Percentiles rank a stretch among this genome's conserved stretches.
Evolutionary conservation across 2,888 invertebrate species (phyloP).

Genomic region (Frankliniella fusca): DNA sequence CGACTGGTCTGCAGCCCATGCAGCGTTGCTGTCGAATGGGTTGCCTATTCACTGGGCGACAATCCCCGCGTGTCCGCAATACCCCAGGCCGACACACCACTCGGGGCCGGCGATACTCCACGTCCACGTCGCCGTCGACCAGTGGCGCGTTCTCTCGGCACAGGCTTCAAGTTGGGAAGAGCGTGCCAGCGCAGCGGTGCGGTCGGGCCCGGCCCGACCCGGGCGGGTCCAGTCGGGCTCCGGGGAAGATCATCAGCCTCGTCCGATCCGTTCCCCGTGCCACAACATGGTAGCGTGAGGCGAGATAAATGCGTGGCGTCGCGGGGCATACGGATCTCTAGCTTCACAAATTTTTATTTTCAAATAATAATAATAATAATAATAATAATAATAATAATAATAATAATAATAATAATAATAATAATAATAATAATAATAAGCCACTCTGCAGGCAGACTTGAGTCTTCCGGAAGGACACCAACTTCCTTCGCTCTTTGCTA

Average conservation of each 20-base stretch:
- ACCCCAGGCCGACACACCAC: neutral
- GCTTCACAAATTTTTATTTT: neutral
- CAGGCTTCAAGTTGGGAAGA: constrained; percentile 29
- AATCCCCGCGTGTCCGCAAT: neutral
- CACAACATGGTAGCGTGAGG: too few species aligned
- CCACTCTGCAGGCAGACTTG: too few species aligned
- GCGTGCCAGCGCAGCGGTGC: constrained; percentile 15
- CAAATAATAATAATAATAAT: neutral
- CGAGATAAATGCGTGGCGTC: too few species aligned
- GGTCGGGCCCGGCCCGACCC: neutral
- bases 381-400: too few species aligned
- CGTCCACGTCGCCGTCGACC: neutral
- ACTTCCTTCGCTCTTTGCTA: too few species aligned
- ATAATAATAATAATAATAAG: too few species aligned
- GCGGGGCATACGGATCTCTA: too few species aligned
- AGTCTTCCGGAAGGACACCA: too few species aligned
- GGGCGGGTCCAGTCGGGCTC: neutral
- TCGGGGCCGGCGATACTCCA: constrained; percentile 31
- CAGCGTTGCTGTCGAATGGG: neutral
- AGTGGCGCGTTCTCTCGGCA: constrained; percentile 31
- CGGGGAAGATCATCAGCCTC: too few species aligned
- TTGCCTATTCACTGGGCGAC: neutral
- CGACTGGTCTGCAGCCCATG: neutral
- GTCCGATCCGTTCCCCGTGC: too few species aligned
- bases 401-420: too few species aligned